Evolutionary conservation across 2,797 vertebrate genomes (phyloP), one percentile per base, ranked within the genome.

Genomic region (Tamandua tetradactyla): DNA sequence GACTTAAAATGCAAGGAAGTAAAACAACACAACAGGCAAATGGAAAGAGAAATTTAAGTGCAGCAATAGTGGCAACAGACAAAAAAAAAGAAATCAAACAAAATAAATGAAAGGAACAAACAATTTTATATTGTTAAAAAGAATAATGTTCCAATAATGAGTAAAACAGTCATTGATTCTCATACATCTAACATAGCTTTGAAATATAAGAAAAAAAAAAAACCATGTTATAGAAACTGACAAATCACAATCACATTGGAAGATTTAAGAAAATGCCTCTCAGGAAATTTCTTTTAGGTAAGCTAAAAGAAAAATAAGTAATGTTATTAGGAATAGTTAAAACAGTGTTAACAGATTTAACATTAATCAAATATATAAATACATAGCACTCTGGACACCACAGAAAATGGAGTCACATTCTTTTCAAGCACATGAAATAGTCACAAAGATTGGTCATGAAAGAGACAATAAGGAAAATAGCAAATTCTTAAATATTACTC

Each of bases 261-360:
- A 79, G 55, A 81, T 17, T 81, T 59, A 66, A 71, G 86, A 89
- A 86, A 74, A 86, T 3, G 44, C 64, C 25, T 62, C 80, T 86
- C 55, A 87, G 72, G 79, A 95, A 95, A 64, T 40, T 78, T 68
- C 27, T n/a, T n/a, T n/a, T n/a, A 27, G 35, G 35, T 57, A 94
- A 79, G 75, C 62, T 81, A 72, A 75, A 71, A 95, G 80, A 57
- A 91, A 88, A 76, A 37, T n/a, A 89, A 86, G 30, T 59, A 66
- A 59, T 66, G 18, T 20, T 32, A 78, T 35, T 11, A 85, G 95
- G 25, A 20, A 68, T 18, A 81, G 20, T 30, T 80, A 32, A 55
- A 55, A 87, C 15, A 92, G 4, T n/a, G n/a, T n/a, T n/a, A n/a
- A n/a, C n/a, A n/a, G n/a, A 71, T n/a, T 84, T 27, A 93, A 72